Evolutionary conservation across 2,888 invertebrate genomes (phyloP).

Genomic region (Junonia oenone): DNA sequence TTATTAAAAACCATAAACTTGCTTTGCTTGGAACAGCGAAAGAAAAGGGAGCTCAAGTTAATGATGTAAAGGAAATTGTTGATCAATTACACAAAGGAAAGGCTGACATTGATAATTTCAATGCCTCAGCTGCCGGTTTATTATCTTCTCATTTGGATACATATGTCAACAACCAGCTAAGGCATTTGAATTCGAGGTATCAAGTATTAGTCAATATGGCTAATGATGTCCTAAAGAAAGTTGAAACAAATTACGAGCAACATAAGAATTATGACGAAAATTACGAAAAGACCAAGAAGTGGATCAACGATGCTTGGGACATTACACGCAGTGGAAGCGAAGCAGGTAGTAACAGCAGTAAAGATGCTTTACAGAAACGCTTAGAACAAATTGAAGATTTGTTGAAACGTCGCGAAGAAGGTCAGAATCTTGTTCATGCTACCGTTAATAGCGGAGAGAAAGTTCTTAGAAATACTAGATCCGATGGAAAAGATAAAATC

Average conservation of each 20-base stretch:
- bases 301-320: slow-evolving; percentile 93
- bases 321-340: slow-evolving; percentile 90
- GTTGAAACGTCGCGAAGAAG: slow-evolving; percentile 89
- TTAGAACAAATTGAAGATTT: slow-evolving; percentile 89
- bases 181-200: slow-evolving; percentile 91
- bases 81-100: slow-evolving; percentile 87
- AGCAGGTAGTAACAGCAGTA: slow-evolving; percentile 86
- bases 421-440: slow-evolving; percentile 90
- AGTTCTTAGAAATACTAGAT: slow-evolving; percentile 90
- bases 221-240: slow-evolving; percentile 93
- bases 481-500: slow-evolving; percentile 92
- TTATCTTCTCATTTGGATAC: slow-evolving; percentile 91
- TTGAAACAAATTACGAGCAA: slow-evolving; percentile 92
- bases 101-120: slow-evolving; percentile 89
- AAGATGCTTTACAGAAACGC: slow-evolving; percentile 89
- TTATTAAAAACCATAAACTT: slow-evolving; percentile 93
- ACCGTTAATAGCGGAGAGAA: slow-evolving; percentile 95
- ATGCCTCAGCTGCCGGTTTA: slow-evolving; percentile 86
- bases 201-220: slow-evolving; percentile 93
- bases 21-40: slow-evolving; percentile 87
- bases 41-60: slow-evolving; percentile 92
- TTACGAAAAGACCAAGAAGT: slow-evolving; percentile 86
- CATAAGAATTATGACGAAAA: slow-evolving; percentile 90
- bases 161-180: slow-evolving; percentile 91
- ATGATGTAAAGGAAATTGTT: slow-evolving; percentile 88